phyloP scores from a whole-genome alignment of 2,888 invertebrate species.

The Dione vanillae region DNA sequence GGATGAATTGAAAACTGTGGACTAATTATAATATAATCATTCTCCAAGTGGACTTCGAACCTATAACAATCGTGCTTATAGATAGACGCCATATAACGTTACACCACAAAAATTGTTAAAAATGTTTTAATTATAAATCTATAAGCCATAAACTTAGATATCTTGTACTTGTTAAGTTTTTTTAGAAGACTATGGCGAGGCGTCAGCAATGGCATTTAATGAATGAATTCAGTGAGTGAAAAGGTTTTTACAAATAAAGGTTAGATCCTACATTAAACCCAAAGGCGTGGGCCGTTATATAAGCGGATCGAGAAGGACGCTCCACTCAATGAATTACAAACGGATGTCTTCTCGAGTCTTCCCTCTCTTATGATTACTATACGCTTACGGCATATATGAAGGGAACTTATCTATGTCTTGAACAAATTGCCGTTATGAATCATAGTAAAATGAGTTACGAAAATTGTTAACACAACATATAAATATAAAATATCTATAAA shows the following conservation, averaged over 20 bases:
- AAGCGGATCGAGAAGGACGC: constrained; percentile 28
- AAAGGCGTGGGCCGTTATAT: constrained; percentile 17
- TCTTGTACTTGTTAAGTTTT: neutral
- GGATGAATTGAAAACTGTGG: too few species aligned
- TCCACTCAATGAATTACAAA: constrained; percentile 32
- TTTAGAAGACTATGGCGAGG: too few species aligned
- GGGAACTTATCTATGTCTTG: constrained; percentile 23
- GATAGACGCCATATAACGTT: too few species aligned
- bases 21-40: too few species aligned
- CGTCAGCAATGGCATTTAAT: neutral
- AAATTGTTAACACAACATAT: neutral
- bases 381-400: constrained; percentile 11
- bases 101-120: too few species aligned
- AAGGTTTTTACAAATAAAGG: neutral
- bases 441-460: neutral
- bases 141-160: too few species aligned
- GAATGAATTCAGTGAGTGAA: neutral
- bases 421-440: constrained; percentile 23
- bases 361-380: constrained; percentile 32
- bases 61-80: too few species aligned
- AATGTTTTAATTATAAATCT: too few species aligned
- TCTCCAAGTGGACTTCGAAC: too few species aligned
- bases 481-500: too few species aligned
- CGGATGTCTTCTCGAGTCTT: constrained; percentile 35
- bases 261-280: neutral